Base-by-base conservation (phyloP, 2,797 vertebrate genomes). In the Sarcoramphus papa region DNA sequence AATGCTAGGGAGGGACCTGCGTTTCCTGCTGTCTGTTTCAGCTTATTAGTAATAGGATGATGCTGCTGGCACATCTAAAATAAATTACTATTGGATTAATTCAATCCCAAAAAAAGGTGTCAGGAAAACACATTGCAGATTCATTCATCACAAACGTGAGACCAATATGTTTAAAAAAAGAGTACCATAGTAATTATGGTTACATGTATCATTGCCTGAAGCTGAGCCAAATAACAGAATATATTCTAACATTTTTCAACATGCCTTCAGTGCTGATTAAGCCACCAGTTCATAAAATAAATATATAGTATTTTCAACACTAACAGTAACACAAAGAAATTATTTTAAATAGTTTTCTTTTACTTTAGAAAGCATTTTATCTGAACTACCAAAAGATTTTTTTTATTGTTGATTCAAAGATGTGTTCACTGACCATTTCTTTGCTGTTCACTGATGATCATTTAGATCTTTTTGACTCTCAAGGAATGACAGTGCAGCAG, bases 21-120 rank as follows among this genome's bases (percentile, higher is more conserved):
- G 60, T 95, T 98, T 98, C 98, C 98, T 98, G 98, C 98, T 98
- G 98, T 97, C 98, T 97, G 68, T 95, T 96, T 96, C 41, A 5
- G 94, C 90, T 93, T 97, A 94, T 88, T 97, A 96, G 90, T 85
- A 93, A 97, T 84, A 95, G 84, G 91, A 96, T 90, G 95, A 94
- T 95, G 91, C 96, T 97, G 81, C 95, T 96, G 93, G 96, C 97
- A 97, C 62, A 51, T 90, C 68, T 95, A 82, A 97, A 96, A 80
- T 88, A 90, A 95, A 96, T 97, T 95, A 95, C 96, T 95, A 96
- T 72, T 92, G 83, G 85, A 97, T 96, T 97, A 95, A 96, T 91
- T 96, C 90, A 85, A 77, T 95, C 95, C 65, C 93, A 95, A 93
- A 93, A 93, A 94, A 93, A 93, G 33, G 53, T 86, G 63, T 83